phyloP scores from a whole-genome alignment of 1,140 invertebrate species.

The Ips nitidus region DNA sequence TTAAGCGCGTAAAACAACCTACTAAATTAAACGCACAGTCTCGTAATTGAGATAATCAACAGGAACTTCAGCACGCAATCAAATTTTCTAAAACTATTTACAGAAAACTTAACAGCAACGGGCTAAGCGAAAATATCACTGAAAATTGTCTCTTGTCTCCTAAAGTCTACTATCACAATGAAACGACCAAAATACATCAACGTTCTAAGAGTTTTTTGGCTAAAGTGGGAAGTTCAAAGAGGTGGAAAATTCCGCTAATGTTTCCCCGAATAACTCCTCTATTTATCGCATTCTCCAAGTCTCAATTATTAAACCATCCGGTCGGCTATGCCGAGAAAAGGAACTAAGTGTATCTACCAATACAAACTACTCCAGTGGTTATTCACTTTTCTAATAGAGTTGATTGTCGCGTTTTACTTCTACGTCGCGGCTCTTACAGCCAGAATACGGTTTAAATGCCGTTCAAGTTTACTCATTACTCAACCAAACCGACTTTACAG shows the following conservation, averaged over 20 bases:
- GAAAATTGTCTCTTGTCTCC: constrained; percentile 27
- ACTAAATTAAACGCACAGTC: too few species aligned
- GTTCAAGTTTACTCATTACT: too few species aligned
- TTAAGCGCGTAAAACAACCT: too few species aligned
- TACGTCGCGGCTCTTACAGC: background rate
- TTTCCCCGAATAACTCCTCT: too few species aligned
- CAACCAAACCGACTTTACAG: too few species aligned
- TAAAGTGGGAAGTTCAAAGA: too few species aligned
- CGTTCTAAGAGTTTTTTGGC: background rate
- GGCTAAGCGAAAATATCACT: constrained; percentile 36
- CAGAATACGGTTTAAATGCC: too few species aligned
- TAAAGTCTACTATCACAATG: constrained; percentile 48
- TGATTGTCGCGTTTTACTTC: constrained; percentile 10
- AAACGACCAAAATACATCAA: constrained; percentile 46
- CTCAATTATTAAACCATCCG: too few species aligned
- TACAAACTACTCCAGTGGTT: background rate
- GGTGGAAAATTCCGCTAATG: too few species aligned
- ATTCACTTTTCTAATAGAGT: constrained; percentile 3
- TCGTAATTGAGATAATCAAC: background rate
- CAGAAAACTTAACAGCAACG: constrained; percentile 4
- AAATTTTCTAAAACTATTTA: background rate
- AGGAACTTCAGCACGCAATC: constrained; percentile 4
- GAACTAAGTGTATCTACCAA: too few species aligned
- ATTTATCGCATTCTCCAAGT: too few species aligned
- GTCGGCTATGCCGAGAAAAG: too few species aligned